Evolutionary conservation across 2,888 invertebrate genomes (phyloP).

Genomic region (Sycophila texana): DNA sequence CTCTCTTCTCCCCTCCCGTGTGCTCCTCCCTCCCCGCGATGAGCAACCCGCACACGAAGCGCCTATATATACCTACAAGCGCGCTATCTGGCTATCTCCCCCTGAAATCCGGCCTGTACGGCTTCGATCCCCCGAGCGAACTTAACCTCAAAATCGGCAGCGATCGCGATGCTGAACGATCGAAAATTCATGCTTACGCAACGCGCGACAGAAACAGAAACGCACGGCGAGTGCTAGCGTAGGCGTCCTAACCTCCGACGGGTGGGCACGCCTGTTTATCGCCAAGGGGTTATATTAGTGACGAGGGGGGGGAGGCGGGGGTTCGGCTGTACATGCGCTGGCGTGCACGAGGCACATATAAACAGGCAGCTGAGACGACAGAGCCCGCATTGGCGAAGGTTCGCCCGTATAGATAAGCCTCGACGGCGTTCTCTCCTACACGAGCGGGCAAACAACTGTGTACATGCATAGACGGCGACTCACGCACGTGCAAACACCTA

Average conservation of each 20-base stretch:
- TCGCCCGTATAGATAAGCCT: slow-evolving; percentile 36
- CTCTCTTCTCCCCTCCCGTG: background rate
- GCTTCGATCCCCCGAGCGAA: background rate
- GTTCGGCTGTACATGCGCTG: slow-evolving; percentile 20
- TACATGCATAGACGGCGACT: background rate
- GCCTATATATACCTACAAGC: background rate
- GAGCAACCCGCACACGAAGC: background rate
- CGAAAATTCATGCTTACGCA: slow-evolving; percentile 23
- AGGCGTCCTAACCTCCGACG: slow-evolving; percentile 30
- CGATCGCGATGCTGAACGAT: slow-evolving; percentile 24
- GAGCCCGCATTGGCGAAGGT: slow-evolving; percentile 46
- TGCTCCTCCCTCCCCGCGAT: background rate
- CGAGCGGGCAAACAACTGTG: background rate
- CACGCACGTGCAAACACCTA: background rate
- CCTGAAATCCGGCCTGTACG: slow-evolving; percentile 17
- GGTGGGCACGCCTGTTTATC: background rate
- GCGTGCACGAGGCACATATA: background rate
- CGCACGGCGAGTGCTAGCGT: slow-evolving; percentile 43
- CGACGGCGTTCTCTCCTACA: background rate
- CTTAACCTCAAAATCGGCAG: slow-evolving; percentile 43
- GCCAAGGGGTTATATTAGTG: background rate
- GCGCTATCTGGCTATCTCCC: slow-evolving; percentile 32
- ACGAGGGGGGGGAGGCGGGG: slow-evolving; percentile 17
- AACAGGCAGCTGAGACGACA: slow-evolving; percentile 6
- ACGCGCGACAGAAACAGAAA: slow-evolving; percentile 2